Conservation (phyloP, 1,140 invertebrate genomes). For the Lasaia peninsularis region DNA sequence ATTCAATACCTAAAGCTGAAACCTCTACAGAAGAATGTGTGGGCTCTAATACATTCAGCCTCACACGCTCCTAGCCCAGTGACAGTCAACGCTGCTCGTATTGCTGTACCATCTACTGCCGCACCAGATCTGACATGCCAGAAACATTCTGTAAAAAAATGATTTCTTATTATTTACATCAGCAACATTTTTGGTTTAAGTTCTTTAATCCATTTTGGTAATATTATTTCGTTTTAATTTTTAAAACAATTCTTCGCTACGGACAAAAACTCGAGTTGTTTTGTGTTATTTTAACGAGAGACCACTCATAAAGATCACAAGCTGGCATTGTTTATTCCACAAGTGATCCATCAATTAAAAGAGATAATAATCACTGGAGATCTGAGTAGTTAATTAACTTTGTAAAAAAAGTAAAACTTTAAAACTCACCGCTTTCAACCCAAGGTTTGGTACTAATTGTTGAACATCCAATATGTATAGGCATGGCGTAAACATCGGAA, state of each 20-base stretch:
- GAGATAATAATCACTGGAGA: too few species aligned
- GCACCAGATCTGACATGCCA: constrained; percentile 86
- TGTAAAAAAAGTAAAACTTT: too few species aligned
- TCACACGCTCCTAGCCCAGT: constrained; percentile 86
- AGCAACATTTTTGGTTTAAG: background rate
- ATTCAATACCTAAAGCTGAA: constrained; percentile 84
- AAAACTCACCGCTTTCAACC: constrained; percentile 61
- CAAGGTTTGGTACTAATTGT: constrained; percentile 56
- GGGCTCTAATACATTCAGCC: constrained; percentile 82
- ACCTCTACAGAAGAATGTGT: constrained; percentile 85
- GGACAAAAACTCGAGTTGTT: too few species aligned
- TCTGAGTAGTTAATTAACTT: too few species aligned
- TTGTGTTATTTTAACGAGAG: too few species aligned
- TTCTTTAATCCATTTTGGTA: too few species aligned
- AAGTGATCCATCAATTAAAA: too few species aligned
- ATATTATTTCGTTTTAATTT: too few species aligned
- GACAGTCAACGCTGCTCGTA: constrained; percentile 80
- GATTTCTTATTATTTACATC: background rate
- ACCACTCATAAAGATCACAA: too few species aligned
- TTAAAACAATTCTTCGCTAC: too few species aligned
- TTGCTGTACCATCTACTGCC: constrained; percentile 79
- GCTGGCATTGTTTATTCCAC: too few species aligned
- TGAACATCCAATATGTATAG: constrained; percentile 75
- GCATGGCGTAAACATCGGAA: constrained; percentile 87
- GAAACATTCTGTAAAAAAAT: constrained; percentile 83